Base-by-base conservation (phyloP, 2,113 vertebrate species). In the Notiomystis cincta region DNA sequence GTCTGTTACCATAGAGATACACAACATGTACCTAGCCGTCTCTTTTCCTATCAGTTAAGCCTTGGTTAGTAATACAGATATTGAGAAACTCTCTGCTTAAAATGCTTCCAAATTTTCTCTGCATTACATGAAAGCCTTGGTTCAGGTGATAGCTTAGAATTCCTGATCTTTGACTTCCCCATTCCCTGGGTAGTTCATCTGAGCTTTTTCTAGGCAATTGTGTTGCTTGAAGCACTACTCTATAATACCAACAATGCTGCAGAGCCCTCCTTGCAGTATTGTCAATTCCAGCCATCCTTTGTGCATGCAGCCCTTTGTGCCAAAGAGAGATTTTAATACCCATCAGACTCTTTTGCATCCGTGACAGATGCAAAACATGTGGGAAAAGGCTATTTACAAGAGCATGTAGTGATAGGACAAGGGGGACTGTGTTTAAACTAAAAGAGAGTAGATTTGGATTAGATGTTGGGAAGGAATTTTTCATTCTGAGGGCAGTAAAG, bases 1-100 rank as follows among this genome's bases (percentile, higher is more conserved):
- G 5, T 57, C 78, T 72, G 83, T 91, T 96, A 38, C 82, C n/a
- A 85, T 91, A 84, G 87, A 21, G n/a, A 91, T 37, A 54, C 7
- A 45, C 19, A 64, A 25, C 0, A 1, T 40, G 42, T 70, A 6
- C 38, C 78, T 69, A 60, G n/a, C 37, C 69, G 13, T 62, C 50
- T 91, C 50, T 83, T 75, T 67, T 69, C 24, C n/a, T 61, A 16
- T 45, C 44, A 18, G 45, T 72, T 91, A 73, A 14, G 14, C 44
- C 9, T 56, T 30, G 21, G 30, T 84, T 75, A 87, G 28, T 60
- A 76, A 40, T 40, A 87, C 0, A 82, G 82, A 56, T 61, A 45
- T 3, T 25, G 84, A 82, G 90, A 92, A 85, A 33, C 1, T 40
- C 33, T 66, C 22, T 33, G 4, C 19, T 87, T 94, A 73, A 89